Base-by-base conservation (phyloP, 2,797 vertebrate species). In the Lithobates sylvaticus region DNA sequence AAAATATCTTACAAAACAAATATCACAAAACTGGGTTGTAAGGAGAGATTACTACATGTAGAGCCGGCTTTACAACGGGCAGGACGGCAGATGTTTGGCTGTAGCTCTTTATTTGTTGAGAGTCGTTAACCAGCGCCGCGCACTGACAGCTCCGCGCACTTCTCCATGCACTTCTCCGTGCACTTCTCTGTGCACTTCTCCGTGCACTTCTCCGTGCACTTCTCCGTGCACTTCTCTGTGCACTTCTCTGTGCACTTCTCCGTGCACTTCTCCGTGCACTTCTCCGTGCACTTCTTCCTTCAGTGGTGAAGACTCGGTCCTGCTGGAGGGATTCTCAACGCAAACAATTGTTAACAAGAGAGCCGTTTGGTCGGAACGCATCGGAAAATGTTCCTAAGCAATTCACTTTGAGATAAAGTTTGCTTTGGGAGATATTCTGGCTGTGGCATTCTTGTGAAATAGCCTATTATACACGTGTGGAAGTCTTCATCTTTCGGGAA, bases 361-460 rank as follows among this genome's bases (percentile, higher is more conserved):
- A 87, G 69, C 65, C 50, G 21, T 86, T 78, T 86, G 54, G 36
- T 74, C 42, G 15, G 26, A 69, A 72, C 73, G 39, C 67, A 42
- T 78, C 73, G 54, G 65, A 76, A 83, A 87, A 72, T 86, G 79
- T 83, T 83, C 80, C 76, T 83, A 73, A 78, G 80, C 80, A 87
- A 83, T 87, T 73, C 68, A 36, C 81, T 87, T 65, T 87, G 64
- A 87, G 74, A 83, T 87, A 87, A 83, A 87, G 85, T 83, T 87
- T 83, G 80, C 85, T 83, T 73, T 78, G 80, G 85, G 85, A 87
- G 58, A 87, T 39, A 78, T 83, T 87, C 80, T 72, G 58, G 85
- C 85, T 74, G 85, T 67, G 75, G 68, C 68, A 67, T 58, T 65
- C 50, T 83, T 29, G 54, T 47, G 68, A 67, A 87, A 87, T 73